A percentile compares a stretch with the other conserved stretches of the same genome.
phyloP scores from a whole-genome alignment of 64 coral and sea anemone genomes.

The Dendrophyllia cribrosa region DNA sequence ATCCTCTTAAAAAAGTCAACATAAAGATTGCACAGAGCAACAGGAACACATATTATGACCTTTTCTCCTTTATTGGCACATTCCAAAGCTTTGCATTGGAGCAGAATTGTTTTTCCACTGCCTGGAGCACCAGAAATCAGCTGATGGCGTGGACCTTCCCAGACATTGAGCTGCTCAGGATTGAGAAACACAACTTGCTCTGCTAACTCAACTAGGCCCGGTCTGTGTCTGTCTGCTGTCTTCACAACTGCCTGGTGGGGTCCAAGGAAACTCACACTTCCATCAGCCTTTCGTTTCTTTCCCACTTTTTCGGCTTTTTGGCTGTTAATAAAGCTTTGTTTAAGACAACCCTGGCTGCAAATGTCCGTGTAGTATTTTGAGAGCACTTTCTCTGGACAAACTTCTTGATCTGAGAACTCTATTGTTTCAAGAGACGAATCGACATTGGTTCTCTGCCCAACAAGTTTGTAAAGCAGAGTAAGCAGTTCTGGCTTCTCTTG shows the following conservation, averaged over 20 bases:
- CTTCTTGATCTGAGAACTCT: too few species aligned
- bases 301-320: too few species aligned
- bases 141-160: background rate
- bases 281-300: too few species aligned
- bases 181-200: background rate
- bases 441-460: background rate
- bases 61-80: background rate
- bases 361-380: background rate
- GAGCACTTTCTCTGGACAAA: background rate
- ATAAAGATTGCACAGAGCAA: background rate
- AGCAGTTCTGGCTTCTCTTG: background rate
- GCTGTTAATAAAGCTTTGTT: background rate
- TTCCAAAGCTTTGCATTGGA: slow-evolving; percentile 21
- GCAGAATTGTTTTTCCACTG: slow-evolving; percentile 13
- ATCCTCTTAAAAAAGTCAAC: background rate
- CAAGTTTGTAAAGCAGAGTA: background rate
- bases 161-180: background rate
- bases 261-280: background rate
- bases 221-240: background rate
- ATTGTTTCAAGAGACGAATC: background rate
- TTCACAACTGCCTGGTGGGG: background rate
- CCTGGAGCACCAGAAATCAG: background rate
- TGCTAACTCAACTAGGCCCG: background rate
- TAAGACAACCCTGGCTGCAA: background rate
- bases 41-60: background rate